phyloP scores from a whole-genome alignment of 2,113 vertebrate species.

The Clupea harengus region DNA sequence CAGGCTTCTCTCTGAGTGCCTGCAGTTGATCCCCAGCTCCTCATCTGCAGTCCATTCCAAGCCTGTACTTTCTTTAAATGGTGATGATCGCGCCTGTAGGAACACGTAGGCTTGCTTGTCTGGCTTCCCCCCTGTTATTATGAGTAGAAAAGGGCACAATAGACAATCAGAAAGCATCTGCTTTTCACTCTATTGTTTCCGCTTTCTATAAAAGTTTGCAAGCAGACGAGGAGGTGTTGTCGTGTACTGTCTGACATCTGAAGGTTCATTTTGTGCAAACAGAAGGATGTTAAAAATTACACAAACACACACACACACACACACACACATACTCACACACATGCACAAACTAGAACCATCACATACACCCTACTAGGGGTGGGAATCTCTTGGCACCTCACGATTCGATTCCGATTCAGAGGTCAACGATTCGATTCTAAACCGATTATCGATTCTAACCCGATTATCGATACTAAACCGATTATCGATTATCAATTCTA shows the following conservation, averaged over 20 bases:
- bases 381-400: no score
- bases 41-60: not conserved
- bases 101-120: not conserved
- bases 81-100: not conserved
- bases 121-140: constrained; percentile 36
- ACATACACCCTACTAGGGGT: not conserved
- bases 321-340: not conserved
- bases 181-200: not conserved
- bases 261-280: not conserved
- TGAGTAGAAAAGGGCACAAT: constrained; percentile 7
- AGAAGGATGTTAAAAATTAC: not conserved
- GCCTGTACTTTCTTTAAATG: not conserved
- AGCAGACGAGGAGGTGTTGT: not conserved
- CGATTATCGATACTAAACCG: no score
- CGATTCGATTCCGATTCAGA: no score
- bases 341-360: constrained; percentile 21
- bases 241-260: not conserved
- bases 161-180: constrained; percentile 7
- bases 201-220: not conserved
- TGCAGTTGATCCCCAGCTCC: not conserved
- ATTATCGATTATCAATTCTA: no score
- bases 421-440: no score
- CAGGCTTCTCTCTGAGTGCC: not conserved
- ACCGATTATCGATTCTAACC: no score
- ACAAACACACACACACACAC: not conserved